A percentile compares a stretch with the other conserved stretches of the same genome.
phyloP scores from a whole-genome alignment of 2,888 invertebrate genomes.

The Leptogaster cylindrica region DNA sequence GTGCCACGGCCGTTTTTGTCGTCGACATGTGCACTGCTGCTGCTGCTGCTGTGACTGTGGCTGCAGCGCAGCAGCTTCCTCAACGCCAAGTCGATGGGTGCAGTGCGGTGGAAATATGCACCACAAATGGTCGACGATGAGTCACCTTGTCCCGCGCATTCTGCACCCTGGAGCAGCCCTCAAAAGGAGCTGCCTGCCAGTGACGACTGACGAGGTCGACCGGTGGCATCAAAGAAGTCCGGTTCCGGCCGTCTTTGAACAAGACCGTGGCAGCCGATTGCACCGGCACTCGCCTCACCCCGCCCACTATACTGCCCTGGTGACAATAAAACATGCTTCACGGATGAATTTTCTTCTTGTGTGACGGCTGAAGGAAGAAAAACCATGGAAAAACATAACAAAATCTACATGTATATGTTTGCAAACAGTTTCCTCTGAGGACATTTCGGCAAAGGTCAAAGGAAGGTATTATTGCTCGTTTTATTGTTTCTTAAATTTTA shows the following conservation, averaged over 20 bases:
- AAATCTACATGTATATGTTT: constrained; percentile 5
- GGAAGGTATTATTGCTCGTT: no score
- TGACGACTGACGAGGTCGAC: neutral
- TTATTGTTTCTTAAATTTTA: no score
- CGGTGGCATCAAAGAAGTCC: constrained; percentile 19
- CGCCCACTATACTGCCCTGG: neutral
- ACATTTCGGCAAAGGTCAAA: no score
- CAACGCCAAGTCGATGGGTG: neutral
- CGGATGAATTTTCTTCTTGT: constrained; percentile 5
- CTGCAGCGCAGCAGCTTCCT: neutral
- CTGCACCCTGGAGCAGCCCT: neutral
- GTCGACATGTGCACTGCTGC: constrained; percentile 12
- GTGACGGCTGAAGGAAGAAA: neutral
- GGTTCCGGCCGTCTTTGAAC: constrained; percentile 6
- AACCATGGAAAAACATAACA: neutral
- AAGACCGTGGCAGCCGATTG: constrained; percentile 18
- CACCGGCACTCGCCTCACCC: constrained; percentile 1
- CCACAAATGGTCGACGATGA: constrained; percentile 15
- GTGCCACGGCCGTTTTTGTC: constrained; percentile 33
- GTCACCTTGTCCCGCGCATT: neutral
- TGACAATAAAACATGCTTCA: constrained; percentile 27
- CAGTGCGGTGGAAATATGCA: neutral
- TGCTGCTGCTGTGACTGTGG: neutral
- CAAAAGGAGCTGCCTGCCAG: neutral
- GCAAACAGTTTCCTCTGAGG: neutral